These are phyloP conservation scores for Stegostoma tigrinum DNA, from an alignment of 2,113 vertebrate genomes.

Conservation along the genomic window DNA sequence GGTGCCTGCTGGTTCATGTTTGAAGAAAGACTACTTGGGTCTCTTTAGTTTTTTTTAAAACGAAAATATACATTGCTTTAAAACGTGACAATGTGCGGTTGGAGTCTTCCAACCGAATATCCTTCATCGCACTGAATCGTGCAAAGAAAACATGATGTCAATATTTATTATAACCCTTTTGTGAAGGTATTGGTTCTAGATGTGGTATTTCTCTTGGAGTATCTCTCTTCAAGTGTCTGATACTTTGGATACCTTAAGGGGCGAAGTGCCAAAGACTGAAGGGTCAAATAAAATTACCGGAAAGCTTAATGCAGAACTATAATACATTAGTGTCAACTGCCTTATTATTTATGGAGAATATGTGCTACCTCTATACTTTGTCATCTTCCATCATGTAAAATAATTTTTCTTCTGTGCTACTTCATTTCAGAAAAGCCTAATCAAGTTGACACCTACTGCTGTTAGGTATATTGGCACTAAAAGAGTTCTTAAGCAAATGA, in stretches of 20 bases:
- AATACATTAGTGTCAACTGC: not conserved
- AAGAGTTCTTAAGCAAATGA: slow-evolving; percentile 66
- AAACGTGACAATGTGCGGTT: too few relatives aligned
- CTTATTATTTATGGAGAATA: not conserved
- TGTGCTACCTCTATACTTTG: not conserved
- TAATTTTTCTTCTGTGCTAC: slow-evolving; percentile 41
- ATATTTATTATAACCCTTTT: not conserved
- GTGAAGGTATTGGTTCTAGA: not conserved
- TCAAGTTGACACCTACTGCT: slow-evolving; percentile 58
- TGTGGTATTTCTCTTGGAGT: not conserved
- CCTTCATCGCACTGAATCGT: not conserved
- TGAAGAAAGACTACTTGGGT: not conserved
- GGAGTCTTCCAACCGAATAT: too few relatives aligned
- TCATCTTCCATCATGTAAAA: slow-evolving; percentile 25
- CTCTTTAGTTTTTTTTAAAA: not conserved
- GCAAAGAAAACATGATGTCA: not conserved
- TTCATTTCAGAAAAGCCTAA: slow-evolving; percentile 61
- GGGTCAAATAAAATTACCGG: not conserved
- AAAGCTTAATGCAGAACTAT: not conserved
- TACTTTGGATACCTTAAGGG: not conserved
- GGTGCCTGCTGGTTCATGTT: too few relatives aligned
- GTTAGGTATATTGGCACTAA: slow-evolving; percentile 63
- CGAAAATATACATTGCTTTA: too few relatives aligned
- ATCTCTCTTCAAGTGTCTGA: not conserved
- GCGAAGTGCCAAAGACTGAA: not conserved